Base-by-base conservation (phyloP, 2,797 vertebrate species). In the Sebastes matsubarae region DNA sequence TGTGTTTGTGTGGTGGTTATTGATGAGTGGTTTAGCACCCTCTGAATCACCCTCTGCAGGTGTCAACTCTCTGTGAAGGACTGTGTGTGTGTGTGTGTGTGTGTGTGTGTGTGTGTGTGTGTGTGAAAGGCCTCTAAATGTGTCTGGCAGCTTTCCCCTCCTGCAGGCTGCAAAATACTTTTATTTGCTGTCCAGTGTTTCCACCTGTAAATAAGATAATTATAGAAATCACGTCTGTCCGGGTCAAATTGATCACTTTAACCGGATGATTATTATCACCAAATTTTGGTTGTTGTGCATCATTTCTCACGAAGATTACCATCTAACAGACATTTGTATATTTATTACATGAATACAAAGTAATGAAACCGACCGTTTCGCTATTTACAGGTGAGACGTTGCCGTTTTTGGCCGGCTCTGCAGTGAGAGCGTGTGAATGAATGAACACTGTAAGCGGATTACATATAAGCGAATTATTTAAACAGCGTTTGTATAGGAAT, bases 1-100 rank as follows among this genome's bases (percentile, higher is more conserved):
- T 83, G 66, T 74, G 72, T 83, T 70, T 81, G 77, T 83, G 77
- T 82, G 72, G 24, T 14, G 70, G 59, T 86, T 79, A 74, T 68
- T 81, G 79, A 89, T 83, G 83, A 87, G 74, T 6, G 25, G 65
- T 81, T 61, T 36, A 72, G 42, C 75, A 60, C 25, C 46, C 61
- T 68, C 59, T 82, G 82, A 75, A 70, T 76, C 74, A 71, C 52
- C 59, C 46, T 77, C 77, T 68, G 83, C 68, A 58, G 52, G 32
- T 74, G 75, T 83, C 79, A 68, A 3, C 57, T 79, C 42, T 24
- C 24, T 25, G 12, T 1, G 2, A 65, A 70, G 32, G 34, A 50
- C 24, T 34, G 1, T 68, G 38, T 52, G 61, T 74, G 58, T 68
- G 52, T 65, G 20, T 24, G 27, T 52, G 77, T 72, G 77, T 63